Base-by-base conservation (phyloP, 2,888 invertebrate species). In the Protodeltote pygarga region DNA sequence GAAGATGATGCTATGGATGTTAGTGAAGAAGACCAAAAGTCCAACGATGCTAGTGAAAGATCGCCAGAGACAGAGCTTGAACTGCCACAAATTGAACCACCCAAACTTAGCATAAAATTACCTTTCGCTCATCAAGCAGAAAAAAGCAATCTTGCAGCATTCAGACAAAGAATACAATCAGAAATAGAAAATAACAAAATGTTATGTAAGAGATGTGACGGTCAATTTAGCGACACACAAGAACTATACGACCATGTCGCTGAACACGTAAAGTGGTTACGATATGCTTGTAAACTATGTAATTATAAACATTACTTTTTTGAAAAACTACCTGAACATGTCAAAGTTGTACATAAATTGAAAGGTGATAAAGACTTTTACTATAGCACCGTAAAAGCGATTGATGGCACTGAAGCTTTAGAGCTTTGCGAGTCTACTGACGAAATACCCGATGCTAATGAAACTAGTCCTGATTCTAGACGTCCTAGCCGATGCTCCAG, bases 231-330 rank as follows among this genome's bases (percentile, higher is more conserved):
- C 1, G 89, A 92, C 16, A 73, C 92, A 9, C 85, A 89, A 34
- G 93, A 93, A 59, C 75, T 95, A 3, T 87, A 94, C 14, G 81
- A 85, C 31, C 96, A 96, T 66, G 93, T 95, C 83, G 94, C 95
- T 0, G 70, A 70, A 3, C 96, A 96, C 75, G 93, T 95, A 48
- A 94, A 94, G 49, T 95, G 95, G 94, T 93, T 94, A 69, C 93
- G 96, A 16, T 97, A 95, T 75, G 95, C 95, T 42, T 97, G 97
- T 75, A 95, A 94, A 70, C 81, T 95, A 10, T 97, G 97, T 80
- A 93, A 94, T 35, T 96, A 93, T 72, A 94, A 94, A 72, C 93
- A 95, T 49, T 95, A 94, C 62, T 86, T 93, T 8, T 94, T 94
- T 63, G 93, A 93, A 32, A 94, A 95, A 58, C 93, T 95, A 28